Evolutionary conservation across 2,797 vertebrate species (phyloP).

Genomic region (Gastrophryne carolinensis): DNA sequence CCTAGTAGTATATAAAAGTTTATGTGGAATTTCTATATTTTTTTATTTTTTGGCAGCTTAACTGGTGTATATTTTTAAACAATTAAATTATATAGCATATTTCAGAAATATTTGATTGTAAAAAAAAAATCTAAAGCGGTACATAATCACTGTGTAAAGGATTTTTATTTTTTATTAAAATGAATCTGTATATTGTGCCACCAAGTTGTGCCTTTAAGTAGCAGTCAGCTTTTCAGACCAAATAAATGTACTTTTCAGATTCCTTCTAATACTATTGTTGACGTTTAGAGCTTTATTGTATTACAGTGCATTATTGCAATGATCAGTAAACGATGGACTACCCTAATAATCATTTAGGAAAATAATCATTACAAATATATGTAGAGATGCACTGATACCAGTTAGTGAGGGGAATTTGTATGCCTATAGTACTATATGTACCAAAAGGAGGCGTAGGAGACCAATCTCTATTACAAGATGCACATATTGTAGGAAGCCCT

Average conservation of each 20-base stretch:
- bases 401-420: too few relatives aligned
- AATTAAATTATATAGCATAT: conserved; percentile 86
- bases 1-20: conserved; percentile 82
- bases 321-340: too few relatives aligned
- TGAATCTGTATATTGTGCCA: conserved; percentile 59
- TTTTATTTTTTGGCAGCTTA: conserved; percentile 93
- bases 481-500: too few relatives aligned
- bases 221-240: neutral
- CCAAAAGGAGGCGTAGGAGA: too few relatives aligned
- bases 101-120: conserved; percentile 77
- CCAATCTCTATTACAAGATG: too few relatives aligned
- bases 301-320: too few relatives aligned
- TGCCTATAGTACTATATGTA: too few relatives aligned
- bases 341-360: too few relatives aligned
- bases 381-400: too few relatives aligned
- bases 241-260: neutral
- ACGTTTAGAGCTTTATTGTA: neutral
- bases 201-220: conserved; percentile 69
- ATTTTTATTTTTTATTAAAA: conserved; percentile 53
- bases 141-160: conserved; percentile 69
- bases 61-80: conserved; percentile 88
- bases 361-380: too few relatives aligned
- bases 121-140: conserved; percentile 73
- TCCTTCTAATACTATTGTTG: neutral
- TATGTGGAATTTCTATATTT: conserved; percentile 85